These are phyloP conservation scores for Dipodomys spectabilis DNA, from an alignment of 2,113 vertebrate species.

Conservation along the genomic window DNA sequence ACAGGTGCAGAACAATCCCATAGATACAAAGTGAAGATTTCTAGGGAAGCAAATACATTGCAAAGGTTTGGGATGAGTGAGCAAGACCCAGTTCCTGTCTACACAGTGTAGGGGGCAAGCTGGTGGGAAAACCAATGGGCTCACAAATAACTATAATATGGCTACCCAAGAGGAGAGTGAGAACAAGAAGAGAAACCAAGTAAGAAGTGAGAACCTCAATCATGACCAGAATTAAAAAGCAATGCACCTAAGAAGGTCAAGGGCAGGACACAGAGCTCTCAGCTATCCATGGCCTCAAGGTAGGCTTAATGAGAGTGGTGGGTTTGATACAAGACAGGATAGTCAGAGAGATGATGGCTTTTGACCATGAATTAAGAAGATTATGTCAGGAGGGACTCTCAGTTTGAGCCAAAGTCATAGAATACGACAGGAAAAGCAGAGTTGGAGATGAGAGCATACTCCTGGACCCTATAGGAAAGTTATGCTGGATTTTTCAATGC, in stretches of 20 bases:
- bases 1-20: neutral
- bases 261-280: neutral
- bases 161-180: neutral
- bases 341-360: neutral
- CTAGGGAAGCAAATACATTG: neutral
- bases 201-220: neutral
- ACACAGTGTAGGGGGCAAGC: no score
- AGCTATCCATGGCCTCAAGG: neutral
- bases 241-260: no score
- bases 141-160: neutral
- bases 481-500: neutral
- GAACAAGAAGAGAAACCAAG: neutral
- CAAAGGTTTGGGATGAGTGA: neutral
- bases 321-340: neutral
- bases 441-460: neutral
- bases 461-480: neutral
- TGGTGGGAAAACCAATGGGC: rapidly evolving
- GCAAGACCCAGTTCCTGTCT: neutral
- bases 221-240: no score
- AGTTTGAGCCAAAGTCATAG: neutral
- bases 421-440: neutral
- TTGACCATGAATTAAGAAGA: neutral
- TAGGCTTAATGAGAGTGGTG: neutral
- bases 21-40: neutral
- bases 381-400: neutral